A percentile compares a stretch with the other conserved stretches of the same genome.
Evolutionary conservation across 2,888 invertebrate genomes (phyloP).

Genomic region (Taenaris catops): DNA sequence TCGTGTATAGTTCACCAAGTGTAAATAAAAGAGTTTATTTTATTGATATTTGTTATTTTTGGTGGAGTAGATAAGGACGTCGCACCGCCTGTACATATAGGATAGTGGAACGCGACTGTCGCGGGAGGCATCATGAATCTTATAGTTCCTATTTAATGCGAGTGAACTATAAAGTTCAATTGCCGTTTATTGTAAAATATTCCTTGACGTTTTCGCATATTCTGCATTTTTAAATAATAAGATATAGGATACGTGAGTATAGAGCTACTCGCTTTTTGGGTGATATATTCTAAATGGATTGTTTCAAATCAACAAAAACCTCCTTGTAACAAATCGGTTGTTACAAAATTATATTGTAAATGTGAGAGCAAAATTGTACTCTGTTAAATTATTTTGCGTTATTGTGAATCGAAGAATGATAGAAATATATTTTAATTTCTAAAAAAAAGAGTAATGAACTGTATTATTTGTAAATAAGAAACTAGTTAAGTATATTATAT

Average conservation of each 20-base stretch:
- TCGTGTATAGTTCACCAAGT: conserved; percentile 60
- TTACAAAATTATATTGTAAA: conserved; percentile 76
- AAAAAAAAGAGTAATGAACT: conserved; percentile 76
- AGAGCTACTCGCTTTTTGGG: conserved; percentile 75
- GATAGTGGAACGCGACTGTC: conserved; percentile 34
- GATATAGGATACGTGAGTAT: conserved; percentile 73
- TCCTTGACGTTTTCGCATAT: conserved; percentile 77
- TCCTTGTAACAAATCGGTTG: conserved; percentile 52
- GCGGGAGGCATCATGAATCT: conserved; percentile 75
- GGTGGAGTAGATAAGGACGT: conserved; percentile 43
- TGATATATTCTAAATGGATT: conserved; percentile 77
- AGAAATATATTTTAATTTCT: conserved; percentile 80
- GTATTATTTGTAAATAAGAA: conserved; percentile 83
- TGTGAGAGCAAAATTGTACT: conserved; percentile 79
- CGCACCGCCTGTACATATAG: conserved; percentile 54
- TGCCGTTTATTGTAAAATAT: conserved; percentile 75
- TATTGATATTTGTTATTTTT: conserved; percentile 71
- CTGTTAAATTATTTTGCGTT: conserved; percentile 81
- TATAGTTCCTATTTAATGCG: conserved; percentile 79
- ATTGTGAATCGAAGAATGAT: conserved; percentile 79
- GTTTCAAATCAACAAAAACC: conserved; percentile 59
- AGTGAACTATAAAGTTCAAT: conserved; percentile 79
- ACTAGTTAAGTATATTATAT: conserved; percentile 81
- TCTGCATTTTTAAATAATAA: conserved; percentile 77
- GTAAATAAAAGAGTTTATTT: conserved; percentile 63